These are phyloP conservation scores for Channallabes apus DNA, from an alignment of 2,797 vertebrate genomes.

Conservation along the genomic window DNA sequence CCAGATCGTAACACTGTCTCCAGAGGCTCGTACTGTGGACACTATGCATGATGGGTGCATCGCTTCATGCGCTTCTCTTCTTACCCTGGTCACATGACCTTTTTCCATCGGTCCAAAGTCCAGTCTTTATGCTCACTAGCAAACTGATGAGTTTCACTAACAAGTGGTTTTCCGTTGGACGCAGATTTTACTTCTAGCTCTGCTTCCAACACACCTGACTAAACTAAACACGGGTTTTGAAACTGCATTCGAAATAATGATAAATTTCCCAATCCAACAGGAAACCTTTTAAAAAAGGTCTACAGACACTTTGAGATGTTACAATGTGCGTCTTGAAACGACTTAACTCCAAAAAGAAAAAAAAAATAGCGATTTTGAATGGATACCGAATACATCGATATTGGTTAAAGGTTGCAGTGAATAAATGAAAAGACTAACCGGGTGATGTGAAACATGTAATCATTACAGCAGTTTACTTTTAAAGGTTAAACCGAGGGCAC, in stretches of 20 bases:
- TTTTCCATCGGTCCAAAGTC: no score
- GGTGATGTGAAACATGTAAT: neutral
- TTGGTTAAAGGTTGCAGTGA: neutral
- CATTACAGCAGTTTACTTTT: neutral
- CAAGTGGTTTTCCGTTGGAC: no score
- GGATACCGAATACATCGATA: neutral
- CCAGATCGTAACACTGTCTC: no score
- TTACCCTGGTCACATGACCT: no score
- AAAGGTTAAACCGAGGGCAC: neutral
- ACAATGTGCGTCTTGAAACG: neutral
- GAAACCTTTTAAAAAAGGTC: neutral
- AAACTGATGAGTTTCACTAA: no score
- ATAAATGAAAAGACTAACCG: neutral
- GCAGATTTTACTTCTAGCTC: neutral
- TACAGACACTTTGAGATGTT: neutral
- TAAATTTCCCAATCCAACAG: neutral
- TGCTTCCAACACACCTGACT: neutral
- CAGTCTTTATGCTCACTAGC: no score
- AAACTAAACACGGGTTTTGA: neutral
- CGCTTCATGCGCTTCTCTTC: no score
- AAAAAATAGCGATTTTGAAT: neutral
- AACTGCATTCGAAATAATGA: neutral
- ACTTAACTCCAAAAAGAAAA: neutral
- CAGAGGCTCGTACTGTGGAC: no score
- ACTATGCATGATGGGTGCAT: no score